Evolutionary conservation across 2,113 vertebrate genomes (phyloP).

Genomic region (Aix galericulata): DNA sequence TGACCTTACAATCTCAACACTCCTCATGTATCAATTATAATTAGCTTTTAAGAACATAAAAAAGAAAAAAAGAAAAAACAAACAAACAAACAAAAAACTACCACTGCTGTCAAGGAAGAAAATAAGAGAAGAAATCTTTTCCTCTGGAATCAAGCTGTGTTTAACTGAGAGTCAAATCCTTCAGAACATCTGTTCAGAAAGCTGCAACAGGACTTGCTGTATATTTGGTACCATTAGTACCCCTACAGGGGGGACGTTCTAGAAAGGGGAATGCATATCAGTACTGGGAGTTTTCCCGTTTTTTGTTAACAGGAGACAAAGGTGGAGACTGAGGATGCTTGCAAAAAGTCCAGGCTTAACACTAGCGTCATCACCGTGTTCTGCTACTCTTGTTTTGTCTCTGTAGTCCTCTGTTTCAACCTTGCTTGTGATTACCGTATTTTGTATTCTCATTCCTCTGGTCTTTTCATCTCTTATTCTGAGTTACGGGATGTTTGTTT

Average conservation of each 20-base stretch:
- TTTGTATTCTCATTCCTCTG: background rate
- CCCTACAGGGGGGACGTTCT: accelerated
- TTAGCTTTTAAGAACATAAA: slow-evolving; percentile 39
- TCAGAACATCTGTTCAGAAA: background rate
- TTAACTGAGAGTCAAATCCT: background rate
- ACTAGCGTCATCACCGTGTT: background rate
- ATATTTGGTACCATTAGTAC: background rate
- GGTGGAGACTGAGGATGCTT: background rate
- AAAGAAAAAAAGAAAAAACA: background rate
- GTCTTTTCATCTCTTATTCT: background rate
- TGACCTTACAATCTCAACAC: slow-evolving; percentile 55
- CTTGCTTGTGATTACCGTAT: background rate
- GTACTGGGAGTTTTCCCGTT: background rate
- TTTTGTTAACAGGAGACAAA: background rate
- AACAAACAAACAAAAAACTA: too few species aligned
- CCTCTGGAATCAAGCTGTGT: background rate
- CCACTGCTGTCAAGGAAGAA: background rate
- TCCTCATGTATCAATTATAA: slow-evolving; percentile 55
- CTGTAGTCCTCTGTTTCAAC: background rate
- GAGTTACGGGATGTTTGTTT: background rate
- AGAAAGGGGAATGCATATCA: background rate
- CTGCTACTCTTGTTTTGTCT: background rate
- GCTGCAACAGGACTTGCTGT: background rate
- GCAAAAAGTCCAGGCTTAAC: background rate
- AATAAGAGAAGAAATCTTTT: background rate